Percentiles rank a stretch among this genome's conserved stretches.
phyloP scores from a whole-genome alignment of 1,140 invertebrate species.

The Brachionus asplanchnoidis region DNA sequence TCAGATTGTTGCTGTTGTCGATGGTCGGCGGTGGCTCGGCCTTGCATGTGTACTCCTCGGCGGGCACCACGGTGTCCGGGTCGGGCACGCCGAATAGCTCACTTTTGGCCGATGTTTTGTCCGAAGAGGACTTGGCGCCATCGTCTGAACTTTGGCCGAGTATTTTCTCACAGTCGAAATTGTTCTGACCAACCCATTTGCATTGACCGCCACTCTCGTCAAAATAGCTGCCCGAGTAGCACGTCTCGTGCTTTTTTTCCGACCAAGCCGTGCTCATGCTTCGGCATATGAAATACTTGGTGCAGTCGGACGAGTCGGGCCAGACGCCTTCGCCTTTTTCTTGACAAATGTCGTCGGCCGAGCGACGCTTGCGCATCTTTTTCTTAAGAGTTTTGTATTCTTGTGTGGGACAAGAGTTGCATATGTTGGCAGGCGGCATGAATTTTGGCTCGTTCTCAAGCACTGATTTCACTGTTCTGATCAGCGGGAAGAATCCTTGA shows the following conservation, averaged over 20 bases:
- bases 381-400: constrained; percentile 39
- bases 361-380: background rate
- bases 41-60: constrained; percentile 30
- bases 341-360: constrained; percentile 27
- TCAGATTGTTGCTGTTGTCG: constrained; percentile 14
- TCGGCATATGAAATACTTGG: constrained; percentile 34
- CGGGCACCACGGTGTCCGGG: background rate
- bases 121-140: background rate
- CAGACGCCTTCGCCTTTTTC: constrained; percentile 40
- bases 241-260: constrained; percentile 34
- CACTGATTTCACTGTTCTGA: constrained; percentile 79
- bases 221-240: constrained; percentile 40
- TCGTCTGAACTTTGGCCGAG: background rate
- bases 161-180: constrained; percentile 24
- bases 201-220: constrained; percentile 16
- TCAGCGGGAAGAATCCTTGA: constrained; percentile 75
- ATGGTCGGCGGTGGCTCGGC: background rate
- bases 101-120: background rate
- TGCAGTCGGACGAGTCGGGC: constrained; percentile 36
- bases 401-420: constrained; percentile 33
- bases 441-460: constrained; percentile 43
- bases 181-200: constrained; percentile 32
- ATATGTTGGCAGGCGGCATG: constrained; percentile 43
- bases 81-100: background rate
- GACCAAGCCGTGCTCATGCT: constrained; percentile 33